A percentile compares a stretch with the other conserved stretches of the same genome.
These are phyloP conservation scores for Acanthosepion pharaonis DNA, from an alignment of 2,888 invertebrate species.

Conservation along the genomic window DNA sequence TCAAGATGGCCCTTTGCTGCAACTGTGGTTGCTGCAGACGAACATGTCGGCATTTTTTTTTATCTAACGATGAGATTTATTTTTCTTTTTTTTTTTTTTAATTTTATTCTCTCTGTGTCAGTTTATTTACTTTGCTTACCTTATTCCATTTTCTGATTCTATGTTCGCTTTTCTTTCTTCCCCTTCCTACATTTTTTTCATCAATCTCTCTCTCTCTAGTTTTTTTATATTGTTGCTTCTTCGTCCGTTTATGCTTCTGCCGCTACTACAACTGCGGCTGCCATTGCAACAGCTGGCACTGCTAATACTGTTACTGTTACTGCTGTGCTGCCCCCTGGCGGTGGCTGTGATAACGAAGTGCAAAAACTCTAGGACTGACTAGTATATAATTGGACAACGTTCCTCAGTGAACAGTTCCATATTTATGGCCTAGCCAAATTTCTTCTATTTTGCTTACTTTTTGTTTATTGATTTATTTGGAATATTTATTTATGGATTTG, in stretches of 20 bases:
- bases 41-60: background rate
- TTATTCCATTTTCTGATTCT: background rate
- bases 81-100: background rate
- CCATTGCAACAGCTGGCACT: background rate
- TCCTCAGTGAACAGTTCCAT: background rate
- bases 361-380: constrained; percentile 16
- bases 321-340: constrained; percentile 11
- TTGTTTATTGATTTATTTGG: background rate
- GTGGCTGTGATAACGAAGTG: constrained; percentile 33
- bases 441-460: background rate
- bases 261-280: background rate
- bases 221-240: background rate
- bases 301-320: constrained; percentile 7
- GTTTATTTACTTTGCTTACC: background rate
- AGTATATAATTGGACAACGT: background rate
- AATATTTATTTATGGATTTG: background rate
- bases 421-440: background rate
- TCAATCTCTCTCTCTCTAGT: background rate
- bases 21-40: background rate
- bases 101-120: too few relatives aligned
- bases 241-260: background rate
- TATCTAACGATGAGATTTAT: background rate
- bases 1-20: background rate
- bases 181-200: background rate
- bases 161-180: background rate